A percentile compares a stretch with the other conserved stretches of the same genome.
Evolutionary conservation across 2,113 vertebrate species (phyloP).

Genomic region (Nicator chloris): DNA sequence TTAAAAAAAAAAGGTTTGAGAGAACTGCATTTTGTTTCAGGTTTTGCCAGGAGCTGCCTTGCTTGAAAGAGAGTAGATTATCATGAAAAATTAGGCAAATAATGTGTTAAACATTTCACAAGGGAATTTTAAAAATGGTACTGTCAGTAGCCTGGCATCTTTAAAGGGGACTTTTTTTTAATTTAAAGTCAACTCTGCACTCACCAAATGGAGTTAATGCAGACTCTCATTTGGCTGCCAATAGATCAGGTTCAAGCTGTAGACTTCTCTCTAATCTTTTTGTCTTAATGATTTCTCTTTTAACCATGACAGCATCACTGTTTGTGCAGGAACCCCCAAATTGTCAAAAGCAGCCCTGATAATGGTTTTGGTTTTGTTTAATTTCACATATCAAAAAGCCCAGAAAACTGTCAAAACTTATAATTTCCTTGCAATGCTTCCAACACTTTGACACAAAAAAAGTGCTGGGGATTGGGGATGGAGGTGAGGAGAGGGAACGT

Average conservation of each 20-base stretch:
- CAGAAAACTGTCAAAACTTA: neutral
- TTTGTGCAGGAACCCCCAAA: neutral
- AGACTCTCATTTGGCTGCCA: neutral
- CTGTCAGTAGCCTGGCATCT: neutral
- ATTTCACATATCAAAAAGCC: neutral
- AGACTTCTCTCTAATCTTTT: neutral
- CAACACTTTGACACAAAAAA: neutral
- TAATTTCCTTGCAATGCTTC: neutral
- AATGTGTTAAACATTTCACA: neutral
- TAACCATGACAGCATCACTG: neutral
- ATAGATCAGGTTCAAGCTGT: neutral
- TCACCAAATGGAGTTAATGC: neutral
- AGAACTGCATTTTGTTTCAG: neutral
- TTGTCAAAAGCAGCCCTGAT: neutral
- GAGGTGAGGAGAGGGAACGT: neutral
- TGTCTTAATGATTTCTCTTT: neutral
- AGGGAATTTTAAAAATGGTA: neutral
- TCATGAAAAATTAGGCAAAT: neutral
- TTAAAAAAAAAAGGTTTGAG: neutral
- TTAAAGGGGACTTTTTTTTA: neutral
- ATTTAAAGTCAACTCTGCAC: neutral
- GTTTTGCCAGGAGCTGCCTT: neutral
- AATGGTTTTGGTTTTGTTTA: slow-evolving; percentile 1
- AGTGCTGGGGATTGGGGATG: neutral
- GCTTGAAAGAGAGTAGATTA: neutral